Conservation (phyloP, 1,140 invertebrate genomes). For the Zaprionus taronus region DNA sequence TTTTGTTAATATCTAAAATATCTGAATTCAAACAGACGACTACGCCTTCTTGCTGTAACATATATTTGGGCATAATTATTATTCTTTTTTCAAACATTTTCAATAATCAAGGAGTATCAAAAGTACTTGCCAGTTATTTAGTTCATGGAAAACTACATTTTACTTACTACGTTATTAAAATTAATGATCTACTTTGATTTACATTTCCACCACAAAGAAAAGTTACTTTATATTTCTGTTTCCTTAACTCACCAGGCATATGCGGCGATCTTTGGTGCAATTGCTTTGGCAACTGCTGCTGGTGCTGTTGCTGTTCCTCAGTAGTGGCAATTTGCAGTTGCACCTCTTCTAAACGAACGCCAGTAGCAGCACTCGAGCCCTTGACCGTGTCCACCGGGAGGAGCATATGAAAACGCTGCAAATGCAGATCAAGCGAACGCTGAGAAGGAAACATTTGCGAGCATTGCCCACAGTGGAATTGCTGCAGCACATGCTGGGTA, state of each 20-base stretch:
- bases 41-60: too few species aligned
- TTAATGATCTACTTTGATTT: background rate
- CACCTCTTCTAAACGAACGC: slow-evolving; percentile 72
- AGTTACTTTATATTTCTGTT: too few species aligned
- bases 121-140: background rate
- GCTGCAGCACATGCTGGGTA: slow-evolving; percentile 66
- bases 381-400: background rate
- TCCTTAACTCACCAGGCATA: slow-evolving; percentile 38
- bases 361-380: background rate
- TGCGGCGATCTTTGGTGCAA: slow-evolving; percentile 23
- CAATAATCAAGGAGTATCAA: too few species aligned
- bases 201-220: background rate
- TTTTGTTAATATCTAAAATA: too few species aligned
- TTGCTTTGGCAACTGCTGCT: background rate
- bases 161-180: background rate
- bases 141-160: background rate
- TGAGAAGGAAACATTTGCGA: slow-evolving; percentile 74
- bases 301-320: slow-evolving; percentile 24
- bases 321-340: slow-evolving; percentile 59
- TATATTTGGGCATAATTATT: too few species aligned
- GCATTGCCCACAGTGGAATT: slow-evolving; percentile 78
- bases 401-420: slow-evolving; percentile 69
- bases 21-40: too few species aligned
- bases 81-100: too few species aligned
- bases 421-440: slow-evolving; percentile 69